A percentile compares a stretch with the other conserved stretches of the same genome.
Conservation (phyloP, 2,888 invertebrate species). For the Notocelia uddmanniana region DNA sequence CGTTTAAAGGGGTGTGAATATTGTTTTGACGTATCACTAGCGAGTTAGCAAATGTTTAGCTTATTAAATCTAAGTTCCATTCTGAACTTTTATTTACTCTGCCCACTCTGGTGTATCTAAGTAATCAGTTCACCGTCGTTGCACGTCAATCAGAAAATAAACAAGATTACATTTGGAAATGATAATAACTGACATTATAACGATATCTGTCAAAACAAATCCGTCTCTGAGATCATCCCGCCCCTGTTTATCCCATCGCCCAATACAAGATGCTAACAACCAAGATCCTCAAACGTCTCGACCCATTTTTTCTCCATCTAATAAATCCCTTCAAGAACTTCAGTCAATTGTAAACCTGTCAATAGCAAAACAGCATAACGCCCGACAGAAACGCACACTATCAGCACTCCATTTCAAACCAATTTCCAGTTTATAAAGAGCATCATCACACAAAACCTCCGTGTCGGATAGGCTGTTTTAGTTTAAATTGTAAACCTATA, state of each 20-base stretch:
- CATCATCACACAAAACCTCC: neutral
- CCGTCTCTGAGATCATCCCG: neutral
- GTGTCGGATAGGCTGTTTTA: neutral
- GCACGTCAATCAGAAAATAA: neutral
- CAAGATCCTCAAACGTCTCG: neutral
- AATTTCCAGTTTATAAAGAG: neutral
- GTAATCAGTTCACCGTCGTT: too few relatives aligned
- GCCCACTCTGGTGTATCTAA: too few relatives aligned
- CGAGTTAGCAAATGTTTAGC: too few relatives aligned
- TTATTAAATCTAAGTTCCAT: too few relatives aligned
- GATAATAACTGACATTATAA: conserved; percentile 1
- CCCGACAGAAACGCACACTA: neutral
- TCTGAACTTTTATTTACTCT: too few relatives aligned
- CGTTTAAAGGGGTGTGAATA: too few relatives aligned
- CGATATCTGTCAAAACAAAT: conserved; percentile 4
- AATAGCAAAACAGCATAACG: neutral
- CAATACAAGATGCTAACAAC: conserved; percentile 17
- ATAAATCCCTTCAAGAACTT: conserved; percentile 32
- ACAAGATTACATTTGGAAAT: neutral
- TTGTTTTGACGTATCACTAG: too few relatives aligned
- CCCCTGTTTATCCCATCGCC: conserved; percentile 5
- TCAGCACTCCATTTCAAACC: neutral
- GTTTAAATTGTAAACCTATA: conserved; percentile 38
- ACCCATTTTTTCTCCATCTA: conserved; percentile 20
- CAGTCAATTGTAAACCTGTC: conserved; percentile 30